A percentile compares a stretch with the other conserved stretches of the same genome.
Evolutionary conservation across 2,797 vertebrate genomes (phyloP).

Genomic region (Galago senegalensis): DNA sequence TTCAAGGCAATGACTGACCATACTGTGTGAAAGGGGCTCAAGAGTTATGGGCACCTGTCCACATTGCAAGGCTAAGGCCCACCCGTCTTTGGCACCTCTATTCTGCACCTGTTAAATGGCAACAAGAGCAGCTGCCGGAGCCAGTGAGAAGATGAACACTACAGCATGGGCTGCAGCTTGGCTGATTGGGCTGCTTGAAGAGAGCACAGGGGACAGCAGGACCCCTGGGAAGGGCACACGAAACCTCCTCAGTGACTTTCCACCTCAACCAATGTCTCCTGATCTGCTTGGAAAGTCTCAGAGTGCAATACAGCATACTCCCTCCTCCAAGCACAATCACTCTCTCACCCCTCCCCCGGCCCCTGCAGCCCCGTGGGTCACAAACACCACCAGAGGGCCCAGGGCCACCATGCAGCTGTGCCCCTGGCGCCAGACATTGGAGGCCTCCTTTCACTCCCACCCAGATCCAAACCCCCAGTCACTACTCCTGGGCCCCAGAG

Average conservation of each 20-base stretch:
- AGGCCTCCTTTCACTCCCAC: not conserved
- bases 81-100: no score
- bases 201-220: not conserved
- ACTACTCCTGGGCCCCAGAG: not conserved
- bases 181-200: not conserved
- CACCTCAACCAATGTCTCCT: not conserved
- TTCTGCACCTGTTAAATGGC: not conserved
- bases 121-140: not conserved
- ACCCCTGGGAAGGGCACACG: not conserved
- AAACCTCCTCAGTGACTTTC: not conserved
- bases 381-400: fast-evolving
- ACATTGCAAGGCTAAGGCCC: fast-evolving
- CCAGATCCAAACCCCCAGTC: not conserved
- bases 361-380: not conserved
- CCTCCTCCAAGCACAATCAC: not conserved
- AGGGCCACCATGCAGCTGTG: fast-evolving
- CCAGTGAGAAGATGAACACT: not conserved
- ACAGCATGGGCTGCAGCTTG: no score
- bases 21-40: not conserved
- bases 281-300: not conserved
- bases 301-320: not conserved
- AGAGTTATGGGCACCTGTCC: no score
- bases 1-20: not conserved
- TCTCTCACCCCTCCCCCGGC: fast-evolving
- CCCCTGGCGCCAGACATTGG: not conserved